These are phyloP conservation scores for Cactoblastis cactorum DNA, from an alignment of 2,888 invertebrate genomes.

Conservation along the genomic window DNA sequence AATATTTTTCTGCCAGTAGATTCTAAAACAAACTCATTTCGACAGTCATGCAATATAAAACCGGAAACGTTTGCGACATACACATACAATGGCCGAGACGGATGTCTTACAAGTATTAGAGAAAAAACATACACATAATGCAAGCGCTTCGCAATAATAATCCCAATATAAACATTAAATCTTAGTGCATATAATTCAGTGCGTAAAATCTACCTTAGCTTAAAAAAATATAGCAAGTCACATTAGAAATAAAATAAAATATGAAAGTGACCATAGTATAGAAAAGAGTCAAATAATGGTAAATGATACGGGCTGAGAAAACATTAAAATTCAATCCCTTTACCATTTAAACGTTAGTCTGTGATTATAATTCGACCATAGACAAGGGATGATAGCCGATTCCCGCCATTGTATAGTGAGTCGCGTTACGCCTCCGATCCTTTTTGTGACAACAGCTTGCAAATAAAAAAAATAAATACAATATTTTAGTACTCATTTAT, in stretches of 20 bases:
- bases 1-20: too few relatives aligned
- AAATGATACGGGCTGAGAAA: conserved; percentile 21
- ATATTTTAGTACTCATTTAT: conserved; percentile 25
- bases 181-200: conserved; percentile 1
- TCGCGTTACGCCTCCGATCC: conserved; percentile 55
- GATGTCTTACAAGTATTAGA: background rate
- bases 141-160: background rate
- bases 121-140: background rate
- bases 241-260: conserved; percentile 2
- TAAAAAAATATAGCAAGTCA: conserved; percentile 4
- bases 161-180: background rate
- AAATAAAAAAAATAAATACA: conserved; percentile 49
- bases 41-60: conserved; percentile 12
- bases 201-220: conserved; percentile 8
- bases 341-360: conserved; percentile 48
- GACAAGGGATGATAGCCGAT: conserved; percentile 54
- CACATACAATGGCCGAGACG: conserved; percentile 45
- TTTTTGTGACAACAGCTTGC: conserved; percentile 65
- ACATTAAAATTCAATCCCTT: conserved; percentile 31
- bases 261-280: conserved; percentile 7
- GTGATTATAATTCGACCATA: conserved; percentile 59
- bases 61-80: conserved; percentile 38
- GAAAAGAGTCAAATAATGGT: conserved; percentile 15
- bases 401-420: conserved; percentile 66
- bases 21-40: conserved; percentile 13